These are phyloP conservation scores for Perdix hodgsoniae DNA, from an alignment of 2,797 vertebrate species.

Conservation along the genomic window DNA sequence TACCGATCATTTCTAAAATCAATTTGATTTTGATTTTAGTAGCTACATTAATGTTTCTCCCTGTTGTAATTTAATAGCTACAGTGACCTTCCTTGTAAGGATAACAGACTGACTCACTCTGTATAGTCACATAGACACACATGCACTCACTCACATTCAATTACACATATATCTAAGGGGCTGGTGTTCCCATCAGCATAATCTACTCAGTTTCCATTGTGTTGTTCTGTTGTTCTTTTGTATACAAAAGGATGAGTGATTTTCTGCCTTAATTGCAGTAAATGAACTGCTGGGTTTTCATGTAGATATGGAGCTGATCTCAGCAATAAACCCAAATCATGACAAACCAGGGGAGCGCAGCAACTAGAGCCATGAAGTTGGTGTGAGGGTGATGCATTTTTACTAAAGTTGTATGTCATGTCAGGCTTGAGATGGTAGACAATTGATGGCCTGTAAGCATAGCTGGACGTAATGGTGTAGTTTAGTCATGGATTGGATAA, in stretches of 20 bases:
- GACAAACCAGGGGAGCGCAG: not conserved
- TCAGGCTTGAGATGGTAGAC: not conserved
- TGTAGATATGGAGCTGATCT: not conserved
- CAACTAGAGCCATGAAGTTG: not conserved
- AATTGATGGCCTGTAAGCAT: not conserved
- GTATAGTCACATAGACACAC: not conserved
- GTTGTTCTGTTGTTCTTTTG: not conserved
- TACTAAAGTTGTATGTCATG: not conserved
- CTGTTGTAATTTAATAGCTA: constrained; percentile 27
- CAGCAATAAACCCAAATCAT: not conserved
- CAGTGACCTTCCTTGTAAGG: not conserved
- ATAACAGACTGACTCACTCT: constrained; percentile 10
- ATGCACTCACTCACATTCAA: not conserved
- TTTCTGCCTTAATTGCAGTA: not conserved
- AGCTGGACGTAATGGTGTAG: not conserved
- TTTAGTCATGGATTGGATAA: not conserved
- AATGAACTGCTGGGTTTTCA: not conserved
- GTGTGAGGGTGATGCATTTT: not conserved
- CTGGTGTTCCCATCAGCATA: not conserved
- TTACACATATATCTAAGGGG: not conserved
- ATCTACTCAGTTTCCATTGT: not conserved
- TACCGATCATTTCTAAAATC: constrained; percentile 18
- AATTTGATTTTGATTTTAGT: constrained; percentile 47
- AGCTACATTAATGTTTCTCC: constrained; percentile 22
- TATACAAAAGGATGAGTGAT: not conserved